Evolutionary conservation across 2,797 vertebrate genomes (phyloP), one percentile per base, ranked within the genome.

Genomic region (Poeciliopsis infans): DNA sequence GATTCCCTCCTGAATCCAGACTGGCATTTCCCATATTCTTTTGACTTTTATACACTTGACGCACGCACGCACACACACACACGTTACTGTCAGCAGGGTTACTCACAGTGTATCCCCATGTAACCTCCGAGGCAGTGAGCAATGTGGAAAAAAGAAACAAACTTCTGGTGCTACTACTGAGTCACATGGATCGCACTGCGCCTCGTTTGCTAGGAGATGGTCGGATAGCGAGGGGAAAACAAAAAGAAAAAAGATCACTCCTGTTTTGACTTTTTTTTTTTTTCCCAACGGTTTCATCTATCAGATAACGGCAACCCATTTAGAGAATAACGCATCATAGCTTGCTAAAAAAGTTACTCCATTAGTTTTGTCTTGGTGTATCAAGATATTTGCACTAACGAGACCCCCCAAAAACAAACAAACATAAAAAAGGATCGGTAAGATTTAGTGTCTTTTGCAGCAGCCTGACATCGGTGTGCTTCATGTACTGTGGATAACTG

Each of bases 141-240:
- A 53, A 43, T 55, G 61, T 59, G 43, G 45, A 68, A 75, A 80
- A 79, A 31, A 28, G 16, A 57, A 57, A 28, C 8, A 78, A 81
- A 88, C 81, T 77, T 83, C 72, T 82, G 74, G 77, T 77, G 46
- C 73, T 45, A 75, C 64, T 33, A 59, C 76, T 71, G 72, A 84
- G 80, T 87, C 81, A 82, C 80, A 72, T 51, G 74, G 75, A 77
- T 89, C 85, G 76, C 83, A 80, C 76, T 57, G 85, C 51, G 78
- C 75, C 84, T 72, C 80, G 91, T 94, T 93, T 89, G 92, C 93
- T 82, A 88, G 93, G 93, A 87, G 85, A 93, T 85, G 86, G 84
- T 85, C 79, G 82, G 72, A 82, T 51, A 16, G 61, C 49, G 82
- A 86, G 78, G 72, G 61, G 68, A 76, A 87, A 85, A 87, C 8